Conservation (phyloP, 2,113 vertebrate genomes). For the Pachyramphus minor region DNA sequence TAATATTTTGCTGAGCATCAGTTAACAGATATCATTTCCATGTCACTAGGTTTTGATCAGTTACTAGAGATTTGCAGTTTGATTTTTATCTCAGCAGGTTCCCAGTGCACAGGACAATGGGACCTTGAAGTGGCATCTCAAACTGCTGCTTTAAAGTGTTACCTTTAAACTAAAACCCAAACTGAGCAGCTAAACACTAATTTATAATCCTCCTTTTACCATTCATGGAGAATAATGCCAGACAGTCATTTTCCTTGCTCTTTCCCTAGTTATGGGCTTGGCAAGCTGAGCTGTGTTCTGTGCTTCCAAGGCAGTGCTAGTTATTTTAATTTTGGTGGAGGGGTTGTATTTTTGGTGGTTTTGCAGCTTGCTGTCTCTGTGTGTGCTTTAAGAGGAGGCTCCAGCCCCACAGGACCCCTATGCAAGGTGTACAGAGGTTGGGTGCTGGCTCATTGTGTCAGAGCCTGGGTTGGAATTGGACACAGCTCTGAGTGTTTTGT, state of each 20-base stretch:
- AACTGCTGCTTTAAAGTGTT: background rate
- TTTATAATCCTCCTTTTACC: background rate
- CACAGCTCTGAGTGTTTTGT: background rate
- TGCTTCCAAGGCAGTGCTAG: background rate
- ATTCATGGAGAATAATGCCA: background rate
- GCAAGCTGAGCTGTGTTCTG: background rate
- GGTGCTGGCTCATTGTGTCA: background rate
- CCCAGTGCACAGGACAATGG: background rate
- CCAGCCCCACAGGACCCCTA: background rate
- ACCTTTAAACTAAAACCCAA: background rate
- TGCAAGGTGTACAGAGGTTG: background rate
- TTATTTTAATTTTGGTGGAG: background rate
- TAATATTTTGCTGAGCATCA: background rate
- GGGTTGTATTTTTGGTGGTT: background rate
- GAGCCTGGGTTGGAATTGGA: background rate
- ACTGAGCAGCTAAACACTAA: background rate
- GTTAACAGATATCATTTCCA: background rate
- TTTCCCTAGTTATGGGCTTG: background rate
- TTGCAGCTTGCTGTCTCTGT: background rate
- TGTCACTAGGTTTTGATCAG: background rate
- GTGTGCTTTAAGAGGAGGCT: background rate
- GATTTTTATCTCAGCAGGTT: background rate
- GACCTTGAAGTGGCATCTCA: background rate
- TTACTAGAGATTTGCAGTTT: background rate
- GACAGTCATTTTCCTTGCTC: background rate